Percentiles rank a stretch among this genome's conserved stretches.
Evolutionary conservation across 2,113 vertebrate species (phyloP).

Genomic region (Meriones unguiculatus): DNA sequence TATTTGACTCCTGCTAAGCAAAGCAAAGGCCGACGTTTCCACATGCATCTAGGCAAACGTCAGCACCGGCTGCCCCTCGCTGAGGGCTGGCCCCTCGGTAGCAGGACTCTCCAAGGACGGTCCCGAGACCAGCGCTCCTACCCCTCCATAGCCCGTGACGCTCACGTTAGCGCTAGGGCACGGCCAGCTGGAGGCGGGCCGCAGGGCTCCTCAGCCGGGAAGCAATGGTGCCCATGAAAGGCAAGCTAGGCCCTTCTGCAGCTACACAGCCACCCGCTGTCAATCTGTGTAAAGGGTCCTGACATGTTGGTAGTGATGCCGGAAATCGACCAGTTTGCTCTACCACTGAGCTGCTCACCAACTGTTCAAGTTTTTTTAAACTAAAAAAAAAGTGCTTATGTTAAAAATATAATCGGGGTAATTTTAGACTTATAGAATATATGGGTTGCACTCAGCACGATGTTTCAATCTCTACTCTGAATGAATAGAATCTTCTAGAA

Average conservation of each 20-base stretch:
- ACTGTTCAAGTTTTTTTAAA: neutral
- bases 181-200: neutral
- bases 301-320: neutral
- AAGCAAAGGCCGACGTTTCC: neutral
- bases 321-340: neutral
- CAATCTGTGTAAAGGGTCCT: neutral
- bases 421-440: conserved; percentile 23
- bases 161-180: neutral
- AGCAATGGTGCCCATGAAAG: neutral
- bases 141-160: neutral
- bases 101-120: neutral
- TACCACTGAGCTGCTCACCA: neutral
- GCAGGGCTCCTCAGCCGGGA: neutral
- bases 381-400: neutral
- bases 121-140: neutral
- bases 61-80: neutral
- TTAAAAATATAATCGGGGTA: neutral
- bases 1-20: neutral
- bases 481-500: neutral
- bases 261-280: neutral
- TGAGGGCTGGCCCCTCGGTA: neutral
- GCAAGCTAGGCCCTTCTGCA: neutral
- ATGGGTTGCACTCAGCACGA: neutral
- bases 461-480: neutral
- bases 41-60: neutral